These are phyloP conservation scores for Aphelinus atriplicis DNA, from an alignment of 1,140 invertebrate species.

Conservation along the genomic window DNA sequence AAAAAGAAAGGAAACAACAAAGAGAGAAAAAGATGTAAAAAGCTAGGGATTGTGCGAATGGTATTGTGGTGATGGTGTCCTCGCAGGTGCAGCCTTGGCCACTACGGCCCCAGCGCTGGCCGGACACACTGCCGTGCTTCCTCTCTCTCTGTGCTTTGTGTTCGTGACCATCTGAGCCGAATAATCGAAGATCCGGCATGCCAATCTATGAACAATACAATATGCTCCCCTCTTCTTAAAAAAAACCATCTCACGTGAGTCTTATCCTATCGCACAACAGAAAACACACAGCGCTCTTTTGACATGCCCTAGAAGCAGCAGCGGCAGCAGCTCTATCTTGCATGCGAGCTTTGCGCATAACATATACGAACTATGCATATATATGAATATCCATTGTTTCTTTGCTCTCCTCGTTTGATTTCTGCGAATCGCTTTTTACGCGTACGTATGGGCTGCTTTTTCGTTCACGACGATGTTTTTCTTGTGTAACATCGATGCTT, in stretches of 20 bases:
- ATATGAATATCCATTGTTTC: too few relatives aligned
- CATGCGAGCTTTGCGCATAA: too few relatives aligned
- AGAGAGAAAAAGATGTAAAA: conserved; percentile 10
- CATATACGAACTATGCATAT: too few relatives aligned
- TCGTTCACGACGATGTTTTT: too few relatives aligned
- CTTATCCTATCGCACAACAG: conserved; percentile 40
- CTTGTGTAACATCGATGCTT: too few relatives aligned
- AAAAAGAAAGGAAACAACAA: conserved; percentile 16
- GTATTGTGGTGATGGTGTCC: conserved; percentile 55
- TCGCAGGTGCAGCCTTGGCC: conserved; percentile 65
- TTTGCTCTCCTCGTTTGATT: too few relatives aligned
- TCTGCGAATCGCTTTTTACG: too few relatives aligned
- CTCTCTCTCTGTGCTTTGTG: conserved; percentile 69
- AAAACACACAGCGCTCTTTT: not conserved
- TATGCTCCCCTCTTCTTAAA: conserved; percentile 32
- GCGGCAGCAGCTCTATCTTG: too few relatives aligned
- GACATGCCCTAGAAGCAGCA: too few relatives aligned
- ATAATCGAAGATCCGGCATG: conserved; percentile 64
- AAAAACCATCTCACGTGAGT: conserved; percentile 59
- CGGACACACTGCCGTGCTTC: conserved; percentile 65
- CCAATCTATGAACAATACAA: conserved; percentile 31
- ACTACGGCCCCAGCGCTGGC: conserved; percentile 61
- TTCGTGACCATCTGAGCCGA: conserved; percentile 67
- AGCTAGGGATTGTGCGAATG: conserved; percentile 57
- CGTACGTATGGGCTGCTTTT: too few relatives aligned